These are phyloP conservation scores for Amphipoea oculea DNA, from an alignment of 2,888 invertebrate species.

Conservation along the genomic window DNA sequence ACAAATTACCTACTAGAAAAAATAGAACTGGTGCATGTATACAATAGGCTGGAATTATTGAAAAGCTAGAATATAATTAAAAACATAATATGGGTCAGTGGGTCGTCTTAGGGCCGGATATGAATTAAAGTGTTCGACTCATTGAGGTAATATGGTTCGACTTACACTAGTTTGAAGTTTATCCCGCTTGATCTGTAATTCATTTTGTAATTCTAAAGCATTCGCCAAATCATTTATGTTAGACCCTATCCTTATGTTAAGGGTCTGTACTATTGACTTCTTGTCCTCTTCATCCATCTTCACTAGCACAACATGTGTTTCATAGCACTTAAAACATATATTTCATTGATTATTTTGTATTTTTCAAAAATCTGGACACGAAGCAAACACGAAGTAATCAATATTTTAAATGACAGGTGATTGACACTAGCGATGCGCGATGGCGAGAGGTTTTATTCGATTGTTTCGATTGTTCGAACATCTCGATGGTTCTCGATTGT, in stretches of 20 bases:
- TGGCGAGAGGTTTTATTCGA: too few species aligned
- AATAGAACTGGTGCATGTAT: background rate
- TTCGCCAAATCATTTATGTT: constrained; percentile 81
- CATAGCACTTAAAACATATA: constrained; percentile 7
- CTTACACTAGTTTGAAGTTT: constrained; percentile 80
- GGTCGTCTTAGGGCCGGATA: too few species aligned
- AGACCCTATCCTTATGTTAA: constrained; percentile 82
- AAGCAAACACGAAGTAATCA: constrained; percentile 39
- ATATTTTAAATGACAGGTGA: constrained; percentile 9
- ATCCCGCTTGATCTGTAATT: constrained; percentile 75
- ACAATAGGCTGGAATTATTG: background rate
- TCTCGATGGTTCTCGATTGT: too few species aligned
- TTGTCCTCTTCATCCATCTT: constrained; percentile 78
- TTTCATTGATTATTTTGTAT: constrained; percentile 33
- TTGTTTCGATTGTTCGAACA: too few species aligned
- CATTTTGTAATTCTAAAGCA: constrained; percentile 77
- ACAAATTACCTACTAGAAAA: too few species aligned
- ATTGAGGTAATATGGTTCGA: constrained; percentile 28
- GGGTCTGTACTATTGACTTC: constrained; percentile 87
- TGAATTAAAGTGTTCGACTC: constrained; percentile 59
- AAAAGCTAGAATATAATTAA: background rate
- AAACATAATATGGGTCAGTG: background rate
- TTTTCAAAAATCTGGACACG: constrained; percentile 29
- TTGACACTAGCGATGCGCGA: too few species aligned
- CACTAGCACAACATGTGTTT: constrained; percentile 5